A percentile compares a stretch with the other conserved stretches of the same genome.
Conservation (phyloP, 92 coral and sea anemone species). For the Chrysogorgia sp. region DNA sequence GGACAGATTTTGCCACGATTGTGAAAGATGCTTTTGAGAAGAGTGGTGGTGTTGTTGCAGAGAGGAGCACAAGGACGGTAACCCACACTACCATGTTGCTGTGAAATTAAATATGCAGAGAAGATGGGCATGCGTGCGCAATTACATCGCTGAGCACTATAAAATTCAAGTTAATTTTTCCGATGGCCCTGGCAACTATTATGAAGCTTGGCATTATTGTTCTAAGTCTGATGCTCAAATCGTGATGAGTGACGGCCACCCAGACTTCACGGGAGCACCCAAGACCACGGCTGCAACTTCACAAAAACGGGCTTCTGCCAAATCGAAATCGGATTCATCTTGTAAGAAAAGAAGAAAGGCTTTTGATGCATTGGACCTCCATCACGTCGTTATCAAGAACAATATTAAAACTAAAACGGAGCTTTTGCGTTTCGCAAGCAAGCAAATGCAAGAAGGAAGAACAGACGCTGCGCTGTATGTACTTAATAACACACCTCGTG, state of each 20-base stretch:
- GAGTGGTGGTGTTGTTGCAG: constrained; percentile 32
- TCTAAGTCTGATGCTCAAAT: neutral
- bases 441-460: neutral
- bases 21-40: neutral
- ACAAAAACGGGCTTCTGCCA: neutral
- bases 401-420: neutral
- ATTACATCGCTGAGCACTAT: neutral
- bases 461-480: neutral
- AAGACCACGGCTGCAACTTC: neutral
- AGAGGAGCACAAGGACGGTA: constrained; percentile 4
- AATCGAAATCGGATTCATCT: neutral
- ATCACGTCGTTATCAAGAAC: neutral
- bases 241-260: neutral
- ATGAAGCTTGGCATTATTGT: neutral
- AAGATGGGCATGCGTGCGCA: neutral
- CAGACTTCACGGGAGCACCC: neutral
- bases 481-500: neutral
- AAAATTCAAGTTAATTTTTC: neutral
- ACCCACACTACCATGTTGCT: constrained; percentile 9
- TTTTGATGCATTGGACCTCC: neutral
- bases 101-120: constrained; percentile 12
- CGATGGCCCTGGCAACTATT: neutral
- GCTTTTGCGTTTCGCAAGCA: neutral
- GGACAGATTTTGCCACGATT: neutral
- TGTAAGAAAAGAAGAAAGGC: neutral